A percentile compares a stretch with the other conserved stretches of the same genome.
phyloP scores from a whole-genome alignment of 2,797 vertebrate genomes.

The Kryptopterus vitreolus region DNA sequence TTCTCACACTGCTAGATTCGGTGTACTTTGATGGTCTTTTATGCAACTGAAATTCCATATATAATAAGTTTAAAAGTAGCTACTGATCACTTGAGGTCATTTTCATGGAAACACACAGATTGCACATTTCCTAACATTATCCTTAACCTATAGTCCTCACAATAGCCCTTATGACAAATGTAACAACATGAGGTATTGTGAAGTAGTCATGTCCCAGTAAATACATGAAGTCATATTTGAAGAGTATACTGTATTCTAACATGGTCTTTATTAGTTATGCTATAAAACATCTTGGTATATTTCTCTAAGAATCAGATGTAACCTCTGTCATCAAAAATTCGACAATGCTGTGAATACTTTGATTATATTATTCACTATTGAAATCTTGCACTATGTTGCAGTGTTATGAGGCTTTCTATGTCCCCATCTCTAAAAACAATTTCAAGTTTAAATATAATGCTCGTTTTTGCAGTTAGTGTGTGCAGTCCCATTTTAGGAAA shows the following conservation, averaged over 20 bases:
- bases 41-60: neutral
- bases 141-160: neutral
- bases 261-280: neutral
- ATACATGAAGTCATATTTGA: slow-evolving; percentile 11
- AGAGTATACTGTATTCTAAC: neutral
- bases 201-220: neutral
- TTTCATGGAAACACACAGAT: neutral
- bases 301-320: neutral
- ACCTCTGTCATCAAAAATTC: neutral
- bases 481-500: neutral
- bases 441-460: neutral
- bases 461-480: neutral
- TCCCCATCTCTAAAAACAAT: neutral
- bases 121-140: neutral
- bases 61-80: neutral
- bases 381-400: neutral
- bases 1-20: neutral
- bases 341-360: neutral
- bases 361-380: neutral
- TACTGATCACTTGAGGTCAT: neutral
- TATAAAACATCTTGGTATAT: neutral
- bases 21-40: neutral
- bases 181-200: neutral
- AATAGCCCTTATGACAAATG: neutral
- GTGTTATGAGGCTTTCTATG: neutral